These are phyloP conservation scores for Pardalotus punctatus DNA, from an alignment of 2,113 vertebrate genomes.

Conservation along the genomic window DNA sequence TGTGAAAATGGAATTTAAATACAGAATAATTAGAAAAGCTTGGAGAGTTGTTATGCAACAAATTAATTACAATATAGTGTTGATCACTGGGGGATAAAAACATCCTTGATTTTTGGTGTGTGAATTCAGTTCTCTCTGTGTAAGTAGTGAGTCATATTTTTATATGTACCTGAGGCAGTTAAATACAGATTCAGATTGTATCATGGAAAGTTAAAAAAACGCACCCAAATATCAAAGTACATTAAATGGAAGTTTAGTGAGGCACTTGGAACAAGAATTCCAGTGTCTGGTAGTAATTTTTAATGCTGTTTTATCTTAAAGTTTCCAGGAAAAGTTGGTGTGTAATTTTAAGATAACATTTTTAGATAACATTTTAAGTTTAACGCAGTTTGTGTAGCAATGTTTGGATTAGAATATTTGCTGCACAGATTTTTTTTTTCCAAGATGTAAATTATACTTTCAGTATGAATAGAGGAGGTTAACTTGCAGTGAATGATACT, in stretches of 20 bases:
- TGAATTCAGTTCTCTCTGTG: neutral
- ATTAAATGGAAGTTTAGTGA: neutral
- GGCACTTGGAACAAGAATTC: neutral
- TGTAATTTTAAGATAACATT: neutral
- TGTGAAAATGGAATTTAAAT: neutral
- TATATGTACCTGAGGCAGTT: neutral
- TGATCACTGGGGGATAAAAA: neutral
- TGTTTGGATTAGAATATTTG: neutral
- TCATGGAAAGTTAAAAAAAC: neutral
- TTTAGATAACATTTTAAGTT: neutral
- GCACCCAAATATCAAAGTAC: neutral
- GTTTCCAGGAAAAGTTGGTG: neutral
- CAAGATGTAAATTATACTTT: neutral
- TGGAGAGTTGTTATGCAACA: neutral
- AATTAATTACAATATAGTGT: neutral
- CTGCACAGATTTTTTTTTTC: neutral
- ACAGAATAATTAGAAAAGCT: neutral
- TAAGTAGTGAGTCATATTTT: neutral
- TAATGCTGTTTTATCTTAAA: neutral
- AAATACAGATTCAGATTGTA: neutral
- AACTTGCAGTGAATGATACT: neutral
- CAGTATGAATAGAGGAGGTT: neutral
- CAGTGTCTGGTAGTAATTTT: neutral
- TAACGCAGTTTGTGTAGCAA: neutral
- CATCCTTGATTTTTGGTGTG: neutral